Base-by-base conservation (phyloP, 2,888 invertebrate genomes). In the Acheta domesticus region DNA sequence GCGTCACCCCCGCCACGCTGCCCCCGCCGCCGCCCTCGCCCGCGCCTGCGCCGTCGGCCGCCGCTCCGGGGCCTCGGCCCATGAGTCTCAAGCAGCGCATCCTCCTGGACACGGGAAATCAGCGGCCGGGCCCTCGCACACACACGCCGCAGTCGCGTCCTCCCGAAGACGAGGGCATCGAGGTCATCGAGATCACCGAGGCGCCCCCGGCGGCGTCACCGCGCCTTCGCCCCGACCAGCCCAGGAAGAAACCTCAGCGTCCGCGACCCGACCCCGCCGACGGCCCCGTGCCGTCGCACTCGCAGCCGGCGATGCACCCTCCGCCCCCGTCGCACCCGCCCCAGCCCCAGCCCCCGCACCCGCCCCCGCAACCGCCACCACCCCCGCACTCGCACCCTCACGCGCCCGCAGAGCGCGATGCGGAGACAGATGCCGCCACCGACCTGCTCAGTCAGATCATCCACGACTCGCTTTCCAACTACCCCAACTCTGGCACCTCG, bases 391-490 rank as follows among this genome's bases (percentile, higher is more conserved):
- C n/a, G 14, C 16, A 62, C 62, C 12, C 62, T 8, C 62, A 62
- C 4, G 62, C n/a, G 62, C 62, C 62, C 14, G 16, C 62, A 5
- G 62, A 11, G n/a, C 62, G 62, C 16, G 79, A 80, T 79, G 87
- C 87, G 76, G 87, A 87, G 81, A 87, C 87, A 3, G 85, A 86
- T 80, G 87, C 87, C 2, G 87, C 87, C 20, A 87, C 87, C 12
- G 87, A 86, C 83, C 86, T 86, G 75, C 84, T 87, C n/a, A 87
- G 87, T 83, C 87, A 87, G 82, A 86, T 87, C 76, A 87, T 62
- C n/a, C 62, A 12, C n/a, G 62, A 62, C 16, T 62, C 62, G n/a
- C 62, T 19, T 5, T n/a, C 62, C 3, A 62, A 62, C n/a, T 62
- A 62, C n/a, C n/a, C 62, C 62, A 62, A 62, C n/a, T 19, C 62